Conservation (phyloP, 92 coral and sea anemone genomes). For the Phymanthus crucifer region DNA sequence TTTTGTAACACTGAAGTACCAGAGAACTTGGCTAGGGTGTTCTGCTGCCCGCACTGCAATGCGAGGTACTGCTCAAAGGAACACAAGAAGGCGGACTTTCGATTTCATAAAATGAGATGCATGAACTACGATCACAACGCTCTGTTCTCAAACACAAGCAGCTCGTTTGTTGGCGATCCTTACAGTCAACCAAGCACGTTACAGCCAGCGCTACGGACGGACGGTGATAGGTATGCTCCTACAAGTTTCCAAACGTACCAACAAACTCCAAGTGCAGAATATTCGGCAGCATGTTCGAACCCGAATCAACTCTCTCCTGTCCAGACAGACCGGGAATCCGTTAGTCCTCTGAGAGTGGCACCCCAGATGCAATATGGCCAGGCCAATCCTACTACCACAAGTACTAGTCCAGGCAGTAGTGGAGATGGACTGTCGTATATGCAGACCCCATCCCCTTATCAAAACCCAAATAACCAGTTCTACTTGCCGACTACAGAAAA, state of each 20-base stretch:
- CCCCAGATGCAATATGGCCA: not conserved
- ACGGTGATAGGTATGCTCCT: not conserved
- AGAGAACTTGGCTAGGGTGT: not conserved
- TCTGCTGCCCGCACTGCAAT: slow-evolving; percentile 25
- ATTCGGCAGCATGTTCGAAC: not conserved
- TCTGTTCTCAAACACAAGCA: not conserved
- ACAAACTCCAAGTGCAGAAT: not conserved
- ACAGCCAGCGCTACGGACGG: not conserved
- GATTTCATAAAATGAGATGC: slow-evolving; percentile 35
- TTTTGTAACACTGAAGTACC: slow-evolving; percentile 38
- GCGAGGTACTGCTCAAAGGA: slow-evolving; percentile 41
- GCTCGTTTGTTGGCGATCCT: not conserved
- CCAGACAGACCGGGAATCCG: not conserved
- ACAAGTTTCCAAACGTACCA: not conserved
- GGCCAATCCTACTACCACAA: not conserved
- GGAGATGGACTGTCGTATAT: slow-evolving; percentile 2
- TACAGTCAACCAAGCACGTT: slow-evolving; percentile 11
- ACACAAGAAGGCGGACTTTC: slow-evolving; percentile 37
- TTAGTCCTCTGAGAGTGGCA: not conserved
- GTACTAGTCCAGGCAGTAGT: not conserved
- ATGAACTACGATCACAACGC: not conserved
- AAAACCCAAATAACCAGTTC: not conserved
- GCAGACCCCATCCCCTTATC: not conserved
- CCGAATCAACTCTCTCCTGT: not conserved
- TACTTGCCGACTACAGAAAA: not conserved